phyloP scores from a whole-genome alignment of 92 coral and sea anemone species.

The Parazoanthus darwini region DNA sequence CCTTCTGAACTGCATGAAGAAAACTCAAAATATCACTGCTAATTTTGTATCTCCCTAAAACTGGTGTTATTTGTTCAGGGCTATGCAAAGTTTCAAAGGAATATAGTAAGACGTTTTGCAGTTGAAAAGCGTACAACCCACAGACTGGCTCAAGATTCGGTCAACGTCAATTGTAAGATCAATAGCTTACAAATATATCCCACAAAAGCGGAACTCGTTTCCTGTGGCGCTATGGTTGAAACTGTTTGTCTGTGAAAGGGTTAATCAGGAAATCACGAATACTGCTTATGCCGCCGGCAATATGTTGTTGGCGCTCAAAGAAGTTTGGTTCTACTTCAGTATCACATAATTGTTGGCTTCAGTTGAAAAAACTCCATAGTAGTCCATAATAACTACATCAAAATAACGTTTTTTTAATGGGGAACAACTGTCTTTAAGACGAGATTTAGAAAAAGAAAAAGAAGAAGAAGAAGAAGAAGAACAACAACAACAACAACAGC shows the following conservation, averaged over 20 bases:
- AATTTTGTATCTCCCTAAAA: not conserved
- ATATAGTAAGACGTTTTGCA: not conserved
- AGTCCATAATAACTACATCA: not conserved
- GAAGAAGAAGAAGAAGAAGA: not conserved
- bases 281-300: not conserved
- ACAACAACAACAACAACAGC: not conserved
- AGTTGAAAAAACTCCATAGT: not conserved
- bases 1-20: not conserved
- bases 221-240: constrained; percentile 8
- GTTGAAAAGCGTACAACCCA: not conserved
- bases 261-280: constrained; percentile 32
- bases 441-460: not conserved
- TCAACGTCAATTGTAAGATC: not conserved
- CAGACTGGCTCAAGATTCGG: not conserved
- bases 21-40: too few species aligned
- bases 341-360: not conserved
- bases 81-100: not conserved
- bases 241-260: constrained; percentile 23
- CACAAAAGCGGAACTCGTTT: constrained; percentile 11
- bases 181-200: not conserved
- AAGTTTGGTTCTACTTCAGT: not conserved
- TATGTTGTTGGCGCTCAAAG: not conserved
- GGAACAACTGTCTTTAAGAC: not conserved
- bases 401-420: too few species aligned
- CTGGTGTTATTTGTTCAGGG: not conserved